Evolutionary conservation across 2,797 vertebrate species (phyloP).

Genomic region (Simalia tracyae): DNA sequence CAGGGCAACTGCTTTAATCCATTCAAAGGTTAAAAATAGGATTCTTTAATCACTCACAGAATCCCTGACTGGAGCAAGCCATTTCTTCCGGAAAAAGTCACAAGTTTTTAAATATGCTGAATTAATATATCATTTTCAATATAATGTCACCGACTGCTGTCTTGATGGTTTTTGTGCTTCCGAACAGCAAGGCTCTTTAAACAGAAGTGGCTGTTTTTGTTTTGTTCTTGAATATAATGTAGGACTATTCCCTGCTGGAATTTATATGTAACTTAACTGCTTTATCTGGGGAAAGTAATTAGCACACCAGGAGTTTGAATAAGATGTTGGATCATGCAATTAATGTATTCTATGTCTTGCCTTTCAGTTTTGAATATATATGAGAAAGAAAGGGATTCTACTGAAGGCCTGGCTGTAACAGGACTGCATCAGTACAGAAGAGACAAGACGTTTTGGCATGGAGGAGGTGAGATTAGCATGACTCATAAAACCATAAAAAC

Average conservation of each 20-base stretch:
- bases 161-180: neutral
- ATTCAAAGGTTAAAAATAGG: neutral
- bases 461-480: neutral
- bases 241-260: neutral
- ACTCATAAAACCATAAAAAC: neutral
- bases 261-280: neutral
- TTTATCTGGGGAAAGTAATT: neutral
- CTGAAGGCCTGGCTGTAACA: neutral
- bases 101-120: neutral
- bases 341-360: neutral
- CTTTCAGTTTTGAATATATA: neutral
- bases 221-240: neutral
- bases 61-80: neutral
- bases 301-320: neutral
- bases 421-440: neutral
- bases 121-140: neutral
- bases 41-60: neutral
- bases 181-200: neutral
- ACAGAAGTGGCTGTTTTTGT: neutral
- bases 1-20: neutral
- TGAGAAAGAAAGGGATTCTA: neutral
- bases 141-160: neutral
- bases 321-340: neutral
- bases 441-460: neutral
- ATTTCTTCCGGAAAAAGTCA: neutral